These are phyloP conservation scores for Danionella dracula DNA, from an alignment of 2,797 vertebrate species.

Conservation along the genomic window DNA sequence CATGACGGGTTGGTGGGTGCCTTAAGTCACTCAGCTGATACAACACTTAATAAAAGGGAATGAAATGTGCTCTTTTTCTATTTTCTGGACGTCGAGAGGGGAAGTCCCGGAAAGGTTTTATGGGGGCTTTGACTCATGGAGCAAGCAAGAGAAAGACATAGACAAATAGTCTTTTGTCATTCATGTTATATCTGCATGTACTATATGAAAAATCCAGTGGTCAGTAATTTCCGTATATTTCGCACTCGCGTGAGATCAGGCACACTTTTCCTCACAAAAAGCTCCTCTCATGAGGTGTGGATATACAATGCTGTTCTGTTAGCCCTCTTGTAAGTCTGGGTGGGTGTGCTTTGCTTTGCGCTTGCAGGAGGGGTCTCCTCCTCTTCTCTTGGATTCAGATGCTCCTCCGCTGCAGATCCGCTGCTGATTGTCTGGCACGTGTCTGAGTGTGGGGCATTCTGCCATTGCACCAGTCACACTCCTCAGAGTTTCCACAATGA, in stretches of 20 bases:
- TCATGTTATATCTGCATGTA: conserved; percentile 13
- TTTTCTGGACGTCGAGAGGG: conserved; percentile 18
- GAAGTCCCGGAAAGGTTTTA: conserved; percentile 41
- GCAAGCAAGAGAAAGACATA: conserved; percentile 17
- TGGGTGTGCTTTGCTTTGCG: conserved; percentile 3
- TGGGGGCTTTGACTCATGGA: conserved; percentile 40
- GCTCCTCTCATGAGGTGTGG: conserved; percentile 45
- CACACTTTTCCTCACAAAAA: conserved; percentile 34
- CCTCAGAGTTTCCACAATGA: conserved; percentile 14
- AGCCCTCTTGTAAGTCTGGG: conserved; percentile 17
- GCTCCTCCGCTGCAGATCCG: conserved; percentile 28
- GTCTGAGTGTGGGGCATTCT: conserved; percentile 16
- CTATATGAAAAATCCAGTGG: conserved; percentile 44
- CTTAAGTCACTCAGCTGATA: conserved; percentile 22
- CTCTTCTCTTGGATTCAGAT: conserved; percentile 29
- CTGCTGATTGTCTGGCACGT: conserved; percentile 36
- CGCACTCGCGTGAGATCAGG: conserved; percentile 37
- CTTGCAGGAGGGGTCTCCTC: too few relatives aligned
- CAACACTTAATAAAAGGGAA: neutral
- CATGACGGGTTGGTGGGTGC: neutral
- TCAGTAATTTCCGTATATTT: conserved; percentile 45
- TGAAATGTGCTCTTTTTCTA: neutral
- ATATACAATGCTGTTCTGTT: conserved; percentile 50
- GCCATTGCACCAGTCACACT: conserved; percentile 31
- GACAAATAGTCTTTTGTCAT: neutral